phyloP scores from a whole-genome alignment of 2,888 invertebrate genomes.

The Lithophane socia region DNA sequence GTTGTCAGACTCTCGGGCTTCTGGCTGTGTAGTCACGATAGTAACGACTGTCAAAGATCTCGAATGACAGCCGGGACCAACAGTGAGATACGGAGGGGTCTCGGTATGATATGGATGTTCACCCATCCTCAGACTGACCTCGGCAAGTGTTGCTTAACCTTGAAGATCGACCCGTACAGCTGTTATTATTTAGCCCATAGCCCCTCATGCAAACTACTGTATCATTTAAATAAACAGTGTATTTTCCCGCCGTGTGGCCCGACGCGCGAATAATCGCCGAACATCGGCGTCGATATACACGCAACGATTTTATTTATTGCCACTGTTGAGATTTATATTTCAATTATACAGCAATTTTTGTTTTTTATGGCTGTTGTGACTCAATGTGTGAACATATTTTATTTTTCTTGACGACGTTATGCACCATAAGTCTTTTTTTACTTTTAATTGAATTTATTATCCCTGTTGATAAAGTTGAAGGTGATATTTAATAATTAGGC shows the following conservation, averaged over 20 bases:
- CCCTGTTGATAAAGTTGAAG: neutral
- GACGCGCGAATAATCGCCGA: slow-evolving; percentile 42
- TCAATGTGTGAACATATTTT: slow-evolving; percentile 43
- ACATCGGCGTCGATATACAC: slow-evolving; percentile 45
- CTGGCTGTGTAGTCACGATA: neutral
- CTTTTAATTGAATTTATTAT: slow-evolving; percentile 46
- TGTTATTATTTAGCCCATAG: neutral
- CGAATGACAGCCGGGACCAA: neutral
- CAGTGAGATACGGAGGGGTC: neutral
- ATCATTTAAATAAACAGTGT: slow-evolving; percentile 60
- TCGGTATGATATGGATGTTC: neutral
- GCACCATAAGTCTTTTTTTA: slow-evolving; percentile 23
- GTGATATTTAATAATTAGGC: neutral
- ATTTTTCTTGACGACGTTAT: slow-evolving; percentile 40
- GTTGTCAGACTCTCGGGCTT: neutral
- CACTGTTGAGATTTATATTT: slow-evolving; percentile 60
- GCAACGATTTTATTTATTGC: slow-evolving; percentile 59
- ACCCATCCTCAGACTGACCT: neutral
- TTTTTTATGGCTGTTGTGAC: slow-evolving; percentile 58
- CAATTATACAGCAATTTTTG: slow-evolving; percentile 65
- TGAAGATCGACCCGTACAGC: neutral
- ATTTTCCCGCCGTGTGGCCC: slow-evolving; percentile 56
- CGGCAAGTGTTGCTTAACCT: neutral
- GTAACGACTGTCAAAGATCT: neutral
- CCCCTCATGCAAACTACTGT: neutral